Conservation (phyloP, 2,888 invertebrate species). For the Entomobrya proxima region DNA sequence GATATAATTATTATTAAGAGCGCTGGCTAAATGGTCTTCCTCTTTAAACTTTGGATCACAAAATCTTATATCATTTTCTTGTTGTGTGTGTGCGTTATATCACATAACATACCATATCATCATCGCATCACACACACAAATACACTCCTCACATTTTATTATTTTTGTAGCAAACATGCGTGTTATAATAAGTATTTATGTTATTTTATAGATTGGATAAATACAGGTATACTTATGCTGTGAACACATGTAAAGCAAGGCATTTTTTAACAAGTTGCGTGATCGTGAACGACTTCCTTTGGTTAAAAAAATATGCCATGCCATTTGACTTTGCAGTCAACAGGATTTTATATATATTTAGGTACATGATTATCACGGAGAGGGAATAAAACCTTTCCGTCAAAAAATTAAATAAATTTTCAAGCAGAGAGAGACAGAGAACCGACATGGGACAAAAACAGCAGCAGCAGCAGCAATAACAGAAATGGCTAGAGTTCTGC, state of each 20-base stretch:
- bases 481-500: neutral
- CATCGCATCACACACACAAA: constrained; percentile 16
- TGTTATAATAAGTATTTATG: constrained; percentile 2
- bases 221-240: neutral
- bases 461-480: neutral
- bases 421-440: constrained; percentile 20
- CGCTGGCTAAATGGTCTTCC: constrained; percentile 47
- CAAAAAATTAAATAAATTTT: constrained; percentile 55
- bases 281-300: constrained; percentile 72
- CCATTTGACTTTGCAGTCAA: constrained; percentile 34
- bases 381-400: constrained; percentile 74
- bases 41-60: neutral
- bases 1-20: constrained; percentile 55
- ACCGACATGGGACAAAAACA: constrained; percentile 24
- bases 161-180: constrained; percentile 30
- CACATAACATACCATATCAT: constrained; percentile 32
- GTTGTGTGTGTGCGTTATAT: neutral
- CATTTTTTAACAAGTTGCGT: constrained; percentile 71
- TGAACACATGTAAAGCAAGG: constrained; percentile 18
- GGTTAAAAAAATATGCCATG: constrained; percentile 46
- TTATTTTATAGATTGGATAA: constrained; percentile 41
- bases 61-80: constrained; percentile 18
- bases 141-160: constrained; percentile 14
- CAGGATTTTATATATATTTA: constrained; percentile 1
- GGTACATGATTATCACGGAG: constrained; percentile 8